Evolutionary conservation across 1,140 invertebrate genomes (phyloP).

Genomic region (Drosophila athabasca): DNA sequence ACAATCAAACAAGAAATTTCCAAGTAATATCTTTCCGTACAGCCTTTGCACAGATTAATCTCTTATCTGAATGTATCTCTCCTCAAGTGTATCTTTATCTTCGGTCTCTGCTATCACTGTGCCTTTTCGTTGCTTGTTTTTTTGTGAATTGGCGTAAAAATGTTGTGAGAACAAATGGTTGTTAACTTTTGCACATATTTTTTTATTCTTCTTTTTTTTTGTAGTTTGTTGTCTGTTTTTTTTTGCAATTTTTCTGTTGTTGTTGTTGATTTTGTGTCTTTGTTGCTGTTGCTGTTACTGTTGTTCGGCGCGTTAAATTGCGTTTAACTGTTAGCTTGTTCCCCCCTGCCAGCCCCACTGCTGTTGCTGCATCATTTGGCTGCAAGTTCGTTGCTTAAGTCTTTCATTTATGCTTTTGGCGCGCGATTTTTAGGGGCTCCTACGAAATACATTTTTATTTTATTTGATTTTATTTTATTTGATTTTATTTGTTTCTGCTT

Average conservation of each 20-base stretch:
- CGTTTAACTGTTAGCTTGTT: conserved; percentile 65
- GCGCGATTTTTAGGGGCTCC: conserved; percentile 61
- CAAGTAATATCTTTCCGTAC: background rate
- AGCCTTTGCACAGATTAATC: background rate
- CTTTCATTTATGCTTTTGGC: conserved; percentile 57
- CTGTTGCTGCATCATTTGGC: conserved; percentile 23
- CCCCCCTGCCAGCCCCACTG: background rate
- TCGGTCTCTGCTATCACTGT: background rate
- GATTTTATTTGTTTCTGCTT: conserved; percentile 40
- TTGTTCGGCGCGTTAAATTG: conserved; percentile 66
- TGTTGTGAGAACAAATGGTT: conserved; percentile 81
- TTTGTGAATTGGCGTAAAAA: conserved; percentile 81
- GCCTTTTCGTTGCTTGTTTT: conserved; percentile 35
- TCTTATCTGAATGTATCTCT: too few relatives aligned
- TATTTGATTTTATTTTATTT: conserved; percentile 31
- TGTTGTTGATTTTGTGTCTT: conserved; percentile 55
- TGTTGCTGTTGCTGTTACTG: conserved; percentile 25
- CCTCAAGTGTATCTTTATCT: too few relatives aligned
- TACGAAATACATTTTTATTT: conserved; percentile 15
- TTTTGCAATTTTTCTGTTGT: conserved; percentile 15
- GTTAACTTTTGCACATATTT: conserved; percentile 75
- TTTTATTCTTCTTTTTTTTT: conserved; percentile 22
- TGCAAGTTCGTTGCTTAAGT: conserved; percentile 73
- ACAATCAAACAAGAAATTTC: too few relatives aligned
- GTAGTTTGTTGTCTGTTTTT: conserved; percentile 16